Evolutionary conservation across 2,797 vertebrate genomes (phyloP), one percentile per base, ranked within the genome.

Genomic region (Pristis pectinata): DNA sequence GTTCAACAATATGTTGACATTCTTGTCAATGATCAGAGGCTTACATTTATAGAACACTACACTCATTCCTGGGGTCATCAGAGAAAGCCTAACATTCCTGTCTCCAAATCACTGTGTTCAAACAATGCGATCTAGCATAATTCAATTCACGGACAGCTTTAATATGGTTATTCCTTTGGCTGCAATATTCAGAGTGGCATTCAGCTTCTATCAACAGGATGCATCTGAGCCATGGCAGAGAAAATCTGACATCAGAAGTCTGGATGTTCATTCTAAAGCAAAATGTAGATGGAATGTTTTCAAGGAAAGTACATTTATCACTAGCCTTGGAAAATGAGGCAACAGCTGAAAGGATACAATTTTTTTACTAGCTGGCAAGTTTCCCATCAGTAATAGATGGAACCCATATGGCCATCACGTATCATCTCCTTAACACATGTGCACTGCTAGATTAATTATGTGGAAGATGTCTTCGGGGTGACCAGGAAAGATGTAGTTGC

Each of bases 351-450:
- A 91, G 59, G 24, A 91, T 91, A 8, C 53, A 89, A 53, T 64
- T n/a, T 19, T 64, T 91, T 91, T 64, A 64, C 59, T 91, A 22
- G n/a, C 87, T 61, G 87, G 34, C 56, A 41, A 91, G 15, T 61
- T 91, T 89, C 87, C 59, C 59, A 91, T 64, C 56, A 64, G 34
- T n/a, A 64, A 91, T 91, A 91, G 87, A 91, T 91, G 59, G 87
- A 91, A 91, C 15, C 87, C 59, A 91, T 64, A 91, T 91, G 59
- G 87, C n/a, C 59, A 37, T 87, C 27, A 87, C 87, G 53, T n/a
- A 4, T 59, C 49, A 83, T 61, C 85, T 89, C 87, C 87, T 61
- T 64, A 53, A 85, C 11, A 19, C 79, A 56, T 85, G 87, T 37
- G 56, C 87, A 64, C n/a, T 91, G 34, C 15, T 37, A 34, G n/a